Evolutionary conservation across 2,113 vertebrate species (phyloP), one percentile per base, ranked within the genome.

Genomic region (Anseranas semipalmata): DNA sequence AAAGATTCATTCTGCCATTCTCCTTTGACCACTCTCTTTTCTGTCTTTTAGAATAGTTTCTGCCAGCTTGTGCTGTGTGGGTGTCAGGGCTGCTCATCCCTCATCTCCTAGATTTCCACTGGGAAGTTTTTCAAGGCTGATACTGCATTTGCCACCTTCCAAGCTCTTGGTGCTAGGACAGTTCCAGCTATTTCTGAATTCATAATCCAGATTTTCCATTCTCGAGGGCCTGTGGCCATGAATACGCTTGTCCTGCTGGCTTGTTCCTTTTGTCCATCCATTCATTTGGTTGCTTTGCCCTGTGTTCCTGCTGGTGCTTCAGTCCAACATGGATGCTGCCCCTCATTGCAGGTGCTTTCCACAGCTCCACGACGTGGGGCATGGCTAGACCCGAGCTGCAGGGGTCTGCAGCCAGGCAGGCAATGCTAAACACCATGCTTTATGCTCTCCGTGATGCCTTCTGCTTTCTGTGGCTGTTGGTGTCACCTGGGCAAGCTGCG

Each of bases 401-500:
- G 62, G 35, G n/a, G n/a, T n/a, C 7, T 4, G 33, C 43, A 52
- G 72, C 60, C 68, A 77, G 28, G n/a, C 10, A 39, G 25, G 35
- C 21, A 12, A 18, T 7, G 33, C 11, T 9, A n/a, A 60, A 30
- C 4, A 32, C 17, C 0, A 4, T 12, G 21, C 22, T 46, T 60
- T 21, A 9, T 0, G 0, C 12, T 91, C 58, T 39, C 67, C 27
- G 18, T 65, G 56, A 27, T 8, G 2, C 48, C 35, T 33, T 13
- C 5, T 0, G 0, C 10, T 70, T n/a, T 50, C 58, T 25, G 17
- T 18, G 25, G 15, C 62, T 65, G 65, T 11, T 41, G 82, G 30
- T 45, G 77, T 37, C 5, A 1, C 58, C 72, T 35, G 81, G 10
- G 41, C 27, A 2, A 3, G 62, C 24, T 35, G 67, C 6, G 1